Base-by-base conservation (phyloP, 2,888 invertebrate species). In the Ernsta delagoae region DNA sequence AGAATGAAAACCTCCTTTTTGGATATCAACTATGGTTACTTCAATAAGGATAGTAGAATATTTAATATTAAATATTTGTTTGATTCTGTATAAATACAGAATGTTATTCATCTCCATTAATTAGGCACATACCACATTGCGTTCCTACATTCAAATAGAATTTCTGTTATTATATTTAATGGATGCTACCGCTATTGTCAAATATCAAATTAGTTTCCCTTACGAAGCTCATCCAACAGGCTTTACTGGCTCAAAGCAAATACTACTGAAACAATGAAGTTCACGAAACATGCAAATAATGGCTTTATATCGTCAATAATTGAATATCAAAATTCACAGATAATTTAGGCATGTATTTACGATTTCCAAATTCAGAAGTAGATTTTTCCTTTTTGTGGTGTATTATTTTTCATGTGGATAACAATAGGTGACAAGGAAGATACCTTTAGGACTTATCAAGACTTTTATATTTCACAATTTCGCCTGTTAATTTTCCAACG, bases 121-220 rank as follows among this genome's bases (percentile, higher is more conserved):
- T 50, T 16, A 5, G 16, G 6, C 3, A 4, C 6, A 50, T 16
- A 50, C 8, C 7, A 50, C 48, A n/a, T 48, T 6, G 12, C 5
- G 12, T 43, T 6, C 39, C 7, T 11, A 12, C 12, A 48, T n/a
- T 48, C 6, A 12, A 48, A 50, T 50, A 50, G 50, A 50, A 4
- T 7, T 50, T 12, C 50, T 50, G 4, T 16, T 50, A 53, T 24
- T 8, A 53, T 16, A 50, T 16, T 16, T 16, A 50, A 50, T 50
- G 50, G 16, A 50, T 50, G 16, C 5, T 16, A 50, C 16, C 50
- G 16, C 12, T 50, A 50, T 50, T 12, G 8, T 50, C 16, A 50
- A 50, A 50, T 50, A 50, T 50, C 50, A 50, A 16, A 50, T 24
- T 24, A 50, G 50, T 50, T 50, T 50, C 50, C 50, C 50, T 53